phyloP scores from a whole-genome alignment of 2,113 vertebrate genomes.

The Perca flavescens region DNA sequence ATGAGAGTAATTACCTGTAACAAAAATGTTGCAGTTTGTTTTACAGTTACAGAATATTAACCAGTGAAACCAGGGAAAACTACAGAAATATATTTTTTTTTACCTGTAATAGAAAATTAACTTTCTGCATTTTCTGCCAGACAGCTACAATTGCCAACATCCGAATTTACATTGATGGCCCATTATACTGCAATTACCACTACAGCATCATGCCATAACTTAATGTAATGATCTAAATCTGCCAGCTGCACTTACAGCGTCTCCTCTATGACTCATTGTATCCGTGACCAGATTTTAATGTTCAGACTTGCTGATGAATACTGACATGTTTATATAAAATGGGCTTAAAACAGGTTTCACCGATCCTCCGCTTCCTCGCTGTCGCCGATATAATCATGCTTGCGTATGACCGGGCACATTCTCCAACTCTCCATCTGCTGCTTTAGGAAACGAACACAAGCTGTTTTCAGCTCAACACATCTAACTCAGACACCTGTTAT shows the following conservation, averaged over 20 bases:
- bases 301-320: slow-evolving; percentile 55
- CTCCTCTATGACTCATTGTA: slow-evolving; percentile 56
- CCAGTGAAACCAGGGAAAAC: slow-evolving; percentile 3
- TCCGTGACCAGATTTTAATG: slow-evolving; percentile 66
- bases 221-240: slow-evolving; percentile 77
- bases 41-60: slow-evolving; percentile 34
- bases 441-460: slow-evolving; percentile 74
- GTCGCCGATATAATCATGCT: slow-evolving; percentile 64
- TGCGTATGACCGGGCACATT: slow-evolving; percentile 70
- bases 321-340: slow-evolving; percentile 60
- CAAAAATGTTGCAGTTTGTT: background rate
- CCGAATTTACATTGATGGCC: slow-evolving; percentile 68
- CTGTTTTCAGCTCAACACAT: slow-evolving; percentile 78
- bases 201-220: slow-evolving; percentile 66
- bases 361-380: slow-evolving; percentile 40
- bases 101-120: slow-evolving; percentile 39
- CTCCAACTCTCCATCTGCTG: slow-evolving; percentile 78
- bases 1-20: slow-evolving; percentile 41
- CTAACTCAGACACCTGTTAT: slow-evolving; percentile 77
- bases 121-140: slow-evolving; percentile 53
- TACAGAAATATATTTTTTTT: slow-evolving; percentile 30
- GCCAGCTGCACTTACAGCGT: slow-evolving; percentile 71
- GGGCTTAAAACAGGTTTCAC: slow-evolving; percentile 60
- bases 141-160: slow-evolving; percentile 67
- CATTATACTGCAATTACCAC: slow-evolving; percentile 76